Conservation (phyloP, 1,140 invertebrate genomes). For the Achroia grisella region DNA sequence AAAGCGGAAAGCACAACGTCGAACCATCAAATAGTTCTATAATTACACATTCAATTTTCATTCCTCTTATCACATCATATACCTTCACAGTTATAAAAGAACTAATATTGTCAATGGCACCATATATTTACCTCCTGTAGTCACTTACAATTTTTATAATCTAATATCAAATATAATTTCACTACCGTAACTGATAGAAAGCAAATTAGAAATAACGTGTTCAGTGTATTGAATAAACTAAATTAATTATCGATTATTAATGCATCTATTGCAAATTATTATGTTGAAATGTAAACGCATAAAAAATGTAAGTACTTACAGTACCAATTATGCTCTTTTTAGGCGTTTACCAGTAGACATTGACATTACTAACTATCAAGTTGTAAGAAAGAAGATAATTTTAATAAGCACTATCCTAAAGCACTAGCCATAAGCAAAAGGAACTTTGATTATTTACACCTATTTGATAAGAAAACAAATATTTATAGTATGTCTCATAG, state of each 20-base stretch:
- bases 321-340: not conserved
- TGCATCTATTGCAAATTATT: too few relatives aligned
- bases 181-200: too few relatives aligned
- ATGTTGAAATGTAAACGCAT: not conserved
- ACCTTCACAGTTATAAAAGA: conserved; percentile 32
- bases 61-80: conserved; percentile 6
- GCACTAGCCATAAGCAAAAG: too few relatives aligned
- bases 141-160: conserved; percentile 17
- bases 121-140: conserved; percentile 33
- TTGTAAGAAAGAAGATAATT: conserved; percentile 8
- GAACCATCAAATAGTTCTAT: not conserved
- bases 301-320: conserved; percentile 2
- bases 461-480: too few relatives aligned
- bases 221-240: too few relatives aligned
- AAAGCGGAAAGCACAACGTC: too few relatives aligned
- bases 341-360: not conserved
- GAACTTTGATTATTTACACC: too few relatives aligned
- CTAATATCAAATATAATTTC: not conserved
- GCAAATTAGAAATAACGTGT: too few relatives aligned
- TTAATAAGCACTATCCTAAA: too few relatives aligned
- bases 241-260: too few relatives aligned
- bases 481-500: too few relatives aligned
- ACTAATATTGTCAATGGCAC: conserved; percentile 66
- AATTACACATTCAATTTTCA: not conserved
- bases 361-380: not conserved